Percentiles rank a stretch among this genome's conserved stretches.
Conservation (phyloP, 2,113 vertebrate genomes). For the Cottus gobio region DNA sequence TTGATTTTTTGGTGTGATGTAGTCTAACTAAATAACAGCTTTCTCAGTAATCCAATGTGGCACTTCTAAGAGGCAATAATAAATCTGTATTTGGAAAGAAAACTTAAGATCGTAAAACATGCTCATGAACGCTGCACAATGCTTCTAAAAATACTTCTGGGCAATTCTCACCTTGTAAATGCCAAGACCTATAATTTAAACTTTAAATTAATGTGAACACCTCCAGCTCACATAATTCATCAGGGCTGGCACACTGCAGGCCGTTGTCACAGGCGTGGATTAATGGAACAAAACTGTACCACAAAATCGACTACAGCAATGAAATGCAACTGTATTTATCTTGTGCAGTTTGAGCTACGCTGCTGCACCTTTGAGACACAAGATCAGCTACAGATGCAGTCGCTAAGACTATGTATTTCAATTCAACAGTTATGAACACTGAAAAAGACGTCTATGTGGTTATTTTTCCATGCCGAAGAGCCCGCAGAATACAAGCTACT, state of each 20-base stretch:
- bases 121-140: slow-evolving; percentile 22
- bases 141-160: slow-evolving; percentile 42
- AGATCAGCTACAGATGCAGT: slow-evolving; percentile 21
- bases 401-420: neutral
- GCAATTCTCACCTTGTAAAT: slow-evolving; percentile 52
- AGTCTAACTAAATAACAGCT: slow-evolving; percentile 13
- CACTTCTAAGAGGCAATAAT: slow-evolving; percentile 14
- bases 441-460: neutral
- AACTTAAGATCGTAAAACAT: slow-evolving; percentile 36
- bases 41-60: slow-evolving; percentile 20
- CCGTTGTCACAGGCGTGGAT: slow-evolving; percentile 27
- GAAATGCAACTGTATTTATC: slow-evolving; percentile 45
- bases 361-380: slow-evolving; percentile 10
- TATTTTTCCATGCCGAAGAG: neutral
- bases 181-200: slow-evolving; percentile 49
- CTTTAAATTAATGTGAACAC: slow-evolving; percentile 49
- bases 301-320: slow-evolving; percentile 32
- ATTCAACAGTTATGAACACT: slow-evolving; percentile 7
- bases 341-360: slow-evolving; percentile 23
- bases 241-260: neutral
- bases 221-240: slow-evolving; percentile 36
- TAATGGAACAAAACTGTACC: slow-evolving; percentile 36
- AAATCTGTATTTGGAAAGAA: slow-evolving; percentile 38
- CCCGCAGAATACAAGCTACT: neutral
- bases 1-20: neutral